Conservation (phyloP, 2,113 vertebrate genomes). For the Orycteropus afer region DNA sequence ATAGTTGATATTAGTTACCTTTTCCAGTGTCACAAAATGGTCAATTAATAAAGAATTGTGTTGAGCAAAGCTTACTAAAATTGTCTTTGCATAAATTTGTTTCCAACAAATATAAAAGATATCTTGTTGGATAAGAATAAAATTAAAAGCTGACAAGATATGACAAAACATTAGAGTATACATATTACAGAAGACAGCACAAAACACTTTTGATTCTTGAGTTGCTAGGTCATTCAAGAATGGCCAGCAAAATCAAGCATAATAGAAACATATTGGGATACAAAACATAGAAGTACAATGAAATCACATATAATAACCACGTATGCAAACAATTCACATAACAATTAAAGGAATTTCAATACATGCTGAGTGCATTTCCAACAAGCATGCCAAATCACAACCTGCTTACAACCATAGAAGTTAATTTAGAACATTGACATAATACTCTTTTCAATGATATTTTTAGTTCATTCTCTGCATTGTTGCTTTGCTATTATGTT, state of each 20-base stretch:
- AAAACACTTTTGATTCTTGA: conserved; percentile 93
- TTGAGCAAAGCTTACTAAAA: conserved; percentile 86
- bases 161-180: conserved; percentile 88
- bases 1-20: conserved; percentile 77
- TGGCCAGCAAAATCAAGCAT: conserved; percentile 95
- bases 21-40: conserved; percentile 75
- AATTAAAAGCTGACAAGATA: conserved; percentile 88
- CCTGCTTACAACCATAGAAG: conserved; percentile 85
- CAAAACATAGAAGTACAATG: conserved; percentile 90
- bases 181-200: conserved; percentile 92
- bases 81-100: conserved; percentile 93
- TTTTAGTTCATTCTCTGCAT: conserved; percentile 82
- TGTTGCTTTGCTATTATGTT: conserved; percentile 62
- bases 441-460: conserved; percentile 72
- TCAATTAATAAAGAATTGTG: conserved; percentile 80
- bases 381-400: conserved; percentile 92
- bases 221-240: conserved; percentile 91
- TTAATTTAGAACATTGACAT: conserved; percentile 80
- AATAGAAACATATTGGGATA: conserved; percentile 88
- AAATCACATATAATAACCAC: conserved; percentile 91
- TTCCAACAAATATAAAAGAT: conserved; percentile 94
- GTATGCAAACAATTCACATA: conserved; percentile 92
- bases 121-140: conserved; percentile 93
- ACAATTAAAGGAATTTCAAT: conserved; percentile 90
- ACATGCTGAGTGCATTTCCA: conserved; percentile 92